Base-by-base conservation (phyloP, 2,888 invertebrate genomes). In the Euplexia lucipara region DNA sequence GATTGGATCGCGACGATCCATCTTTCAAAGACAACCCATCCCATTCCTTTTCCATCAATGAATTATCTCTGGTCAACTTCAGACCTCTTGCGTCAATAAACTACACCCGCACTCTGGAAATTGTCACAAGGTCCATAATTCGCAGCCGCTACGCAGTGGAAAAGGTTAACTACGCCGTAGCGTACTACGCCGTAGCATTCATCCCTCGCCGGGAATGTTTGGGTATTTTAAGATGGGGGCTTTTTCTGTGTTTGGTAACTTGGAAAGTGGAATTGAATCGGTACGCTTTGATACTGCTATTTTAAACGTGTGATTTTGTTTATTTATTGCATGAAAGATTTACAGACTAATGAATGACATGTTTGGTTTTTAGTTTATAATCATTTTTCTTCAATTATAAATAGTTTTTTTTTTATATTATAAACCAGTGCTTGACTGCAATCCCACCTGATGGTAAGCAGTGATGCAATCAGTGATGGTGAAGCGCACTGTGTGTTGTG, bases 141-240 rank as follows among this genome's bases (percentile, higher is more conserved):
- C 51, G 20, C 22, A 47, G 30, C 39, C 26, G 41, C 67, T 70
- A 34, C 67, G 54, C 54, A 37, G 30, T 49, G n/a, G 16, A 6
- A 12, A 57, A 44, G 12, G 16, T 39, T 37, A 37, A 37, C 59
- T 72, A 51, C 45, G 59, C 35, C 49, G 59, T 53, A 72, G 44
- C 44, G 32, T 57, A 54, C 51, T 70, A 70, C 63, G 52, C 3
- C 51, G 59, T 47, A 59, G 41, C 9, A 41, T 45, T 18, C 14
- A 8, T 20, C 39, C 41, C n/a, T 30, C 37, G 35, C 53, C 53
- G 26, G 30, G 37, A 69, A 52, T 37, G 35, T 62, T 62, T 62
- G 39, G 12, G 10, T 70, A 70, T 62, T 62, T 52, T 22, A 42
- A 26, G 35, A 30, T 18, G 51, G 20, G 18, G 5, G 22, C 6